Evolutionary conservation across 1,140 invertebrate species (phyloP), one percentile per base, ranked within the genome.

Genomic region (Wiebesia pumilae): DNA sequence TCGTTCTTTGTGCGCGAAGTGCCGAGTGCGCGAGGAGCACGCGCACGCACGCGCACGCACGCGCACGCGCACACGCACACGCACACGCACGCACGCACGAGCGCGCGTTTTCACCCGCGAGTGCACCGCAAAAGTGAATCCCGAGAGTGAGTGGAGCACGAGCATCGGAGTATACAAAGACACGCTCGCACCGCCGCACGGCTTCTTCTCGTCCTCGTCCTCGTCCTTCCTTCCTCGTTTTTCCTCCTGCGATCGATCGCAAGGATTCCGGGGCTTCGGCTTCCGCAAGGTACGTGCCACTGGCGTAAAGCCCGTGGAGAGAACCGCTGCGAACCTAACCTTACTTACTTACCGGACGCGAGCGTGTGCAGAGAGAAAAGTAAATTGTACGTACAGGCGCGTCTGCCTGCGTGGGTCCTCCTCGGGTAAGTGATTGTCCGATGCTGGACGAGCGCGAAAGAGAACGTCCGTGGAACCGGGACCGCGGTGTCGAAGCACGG

Each of bases 291-390:
- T 83, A 83, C 81, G 81, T 83, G 65, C 38, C n/a, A 19, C 10
- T 3, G n/a, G 38, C 7, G 10, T 35, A 27, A 4, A 0, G 3
- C 30, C 58, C 79, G 30, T 38, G n/a, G 40, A 33, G 81, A 54
- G 43, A 69, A 69, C 62, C 16, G 80, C 54, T 24, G 38, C 14
- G 30, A 54, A 83, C 81, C 81, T 83, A 83, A 83, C 81, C 81
- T 83, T 83, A 83, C n/a, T 83, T 83, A 83, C n/a, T 69, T 65
- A 19, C 9, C 14, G 47, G 69, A n/a, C 27, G 33, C 27, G 27
- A 40, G 35, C 65, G 65, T 38, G 35, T 38, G 16, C 47, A 33
- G 75, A 81, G 67, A 73, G 77, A 35, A 82, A 62, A 54, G 79
- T 54, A 58, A 58, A 47, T 33, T 35, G 47, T 7, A 30, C 40